Evolutionary conservation across 1,140 invertebrate genomes (phyloP).

Genomic region (Musca domestica): DNA sequence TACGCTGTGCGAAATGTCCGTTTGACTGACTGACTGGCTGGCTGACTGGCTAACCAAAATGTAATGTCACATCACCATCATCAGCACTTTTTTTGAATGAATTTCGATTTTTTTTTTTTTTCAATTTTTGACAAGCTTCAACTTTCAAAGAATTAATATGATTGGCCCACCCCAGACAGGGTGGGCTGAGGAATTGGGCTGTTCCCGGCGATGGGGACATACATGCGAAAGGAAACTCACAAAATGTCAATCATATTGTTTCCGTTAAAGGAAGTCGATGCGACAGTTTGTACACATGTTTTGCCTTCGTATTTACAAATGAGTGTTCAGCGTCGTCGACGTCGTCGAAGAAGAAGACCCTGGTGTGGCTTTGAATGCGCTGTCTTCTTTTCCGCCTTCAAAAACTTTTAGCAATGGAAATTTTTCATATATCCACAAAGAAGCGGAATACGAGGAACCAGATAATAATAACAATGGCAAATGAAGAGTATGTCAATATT

Average conservation of each 20-base stretch:
- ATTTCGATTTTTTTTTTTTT: not conserved
- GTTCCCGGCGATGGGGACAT: not conserved
- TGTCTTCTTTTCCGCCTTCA: too few relatives aligned
- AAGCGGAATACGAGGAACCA: too few relatives aligned
- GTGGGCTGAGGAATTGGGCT: not conserved
- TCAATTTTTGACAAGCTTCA: too few relatives aligned
- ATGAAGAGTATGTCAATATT: too few relatives aligned
- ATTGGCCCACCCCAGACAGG: not conserved
- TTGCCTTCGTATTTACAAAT: not conserved
- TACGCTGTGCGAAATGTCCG: not conserved
- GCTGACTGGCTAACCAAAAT: not conserved
- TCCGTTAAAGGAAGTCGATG: constrained; percentile 19
- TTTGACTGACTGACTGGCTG: constrained; percentile 14
- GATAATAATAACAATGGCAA: too few relatives aligned
- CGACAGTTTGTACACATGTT: not conserved
- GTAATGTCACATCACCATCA: not conserved
- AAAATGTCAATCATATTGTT: constrained; percentile 11
- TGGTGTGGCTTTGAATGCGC: too few relatives aligned
- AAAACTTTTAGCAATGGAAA: too few relatives aligned
- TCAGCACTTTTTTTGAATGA: not conserved
- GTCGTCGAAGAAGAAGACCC: too few relatives aligned
- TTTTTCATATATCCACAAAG: too few relatives aligned
- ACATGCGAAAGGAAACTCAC: constrained; percentile 3
- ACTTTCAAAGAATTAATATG: not conserved
- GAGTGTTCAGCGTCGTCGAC: too few relatives aligned